Conservation (phyloP, 2,113 vertebrate genomes). For the Aythya baeri region DNA sequence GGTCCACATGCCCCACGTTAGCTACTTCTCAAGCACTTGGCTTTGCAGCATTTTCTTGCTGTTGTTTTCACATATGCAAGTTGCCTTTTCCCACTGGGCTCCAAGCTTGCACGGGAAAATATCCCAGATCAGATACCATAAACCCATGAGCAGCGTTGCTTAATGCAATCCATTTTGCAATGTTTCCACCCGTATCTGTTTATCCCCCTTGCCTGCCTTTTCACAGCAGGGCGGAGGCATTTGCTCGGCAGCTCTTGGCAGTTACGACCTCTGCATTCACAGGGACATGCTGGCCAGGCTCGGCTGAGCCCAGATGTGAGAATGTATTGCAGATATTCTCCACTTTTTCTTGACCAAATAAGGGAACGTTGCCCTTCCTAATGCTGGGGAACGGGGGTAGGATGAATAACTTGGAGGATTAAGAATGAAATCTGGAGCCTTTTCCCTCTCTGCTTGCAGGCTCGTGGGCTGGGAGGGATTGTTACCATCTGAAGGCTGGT, state of each 20-base stretch:
- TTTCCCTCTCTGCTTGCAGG: background rate
- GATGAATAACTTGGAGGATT: constrained; percentile 1
- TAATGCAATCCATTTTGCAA: background rate
- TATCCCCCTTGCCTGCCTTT: constrained; percentile 13
- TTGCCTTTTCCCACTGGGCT: background rate
- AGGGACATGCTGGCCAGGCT: constrained; percentile 33
- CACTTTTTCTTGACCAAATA: constrained; percentile 54
- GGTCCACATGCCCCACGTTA: rapidly evolving
- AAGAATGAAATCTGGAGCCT: constrained; percentile 39
- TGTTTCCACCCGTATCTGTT: background rate
- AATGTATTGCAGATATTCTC: constrained; percentile 45
- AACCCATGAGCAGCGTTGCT: background rate
- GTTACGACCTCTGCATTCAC: background rate
- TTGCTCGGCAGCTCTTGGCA: constrained; percentile 19
- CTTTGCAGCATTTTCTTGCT: background rate
- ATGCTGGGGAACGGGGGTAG: background rate
- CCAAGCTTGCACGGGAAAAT: background rate
- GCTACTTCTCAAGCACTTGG: background rate
- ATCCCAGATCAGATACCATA: background rate
- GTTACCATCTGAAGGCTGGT: constrained; percentile 15
- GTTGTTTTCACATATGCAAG: background rate
- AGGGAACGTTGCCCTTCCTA: constrained; percentile 10
- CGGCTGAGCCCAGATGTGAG: constrained; percentile 40
- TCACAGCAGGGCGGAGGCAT: constrained; percentile 45
- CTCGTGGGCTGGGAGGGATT: background rate